Evolutionary conservation across 2,797 vertebrate genomes (phyloP).

Genomic region (Brachymystax lenok): DNA sequence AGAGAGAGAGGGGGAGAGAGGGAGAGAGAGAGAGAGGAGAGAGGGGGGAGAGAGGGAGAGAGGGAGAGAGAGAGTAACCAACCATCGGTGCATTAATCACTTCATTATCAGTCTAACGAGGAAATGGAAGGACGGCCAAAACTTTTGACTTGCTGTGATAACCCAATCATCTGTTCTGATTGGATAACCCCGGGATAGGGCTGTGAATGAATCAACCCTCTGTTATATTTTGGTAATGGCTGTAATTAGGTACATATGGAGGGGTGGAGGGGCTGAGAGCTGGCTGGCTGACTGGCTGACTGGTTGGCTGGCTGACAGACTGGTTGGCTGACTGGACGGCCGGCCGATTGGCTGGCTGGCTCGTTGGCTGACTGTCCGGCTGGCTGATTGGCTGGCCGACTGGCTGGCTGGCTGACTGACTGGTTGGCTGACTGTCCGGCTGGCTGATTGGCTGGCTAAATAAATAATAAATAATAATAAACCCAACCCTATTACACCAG

Average conservation of each 20-base stretch:
- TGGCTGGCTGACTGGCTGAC: too few relatives aligned
- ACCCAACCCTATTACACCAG: too few relatives aligned
- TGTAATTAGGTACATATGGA: constrained; percentile 54
- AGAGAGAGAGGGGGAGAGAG: too few relatives aligned
- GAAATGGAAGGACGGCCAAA: constrained; percentile 67
- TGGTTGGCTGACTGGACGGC: too few relatives aligned
- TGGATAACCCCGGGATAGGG: constrained; percentile 34
- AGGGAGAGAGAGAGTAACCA: background rate
- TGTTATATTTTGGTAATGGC: constrained; percentile 47
- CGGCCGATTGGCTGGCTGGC: fast-evolving
- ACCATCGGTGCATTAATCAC: constrained; percentile 76
- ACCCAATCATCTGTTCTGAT: constrained; percentile 54
- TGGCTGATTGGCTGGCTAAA: too few relatives aligned
- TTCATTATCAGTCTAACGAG: constrained; percentile 73
- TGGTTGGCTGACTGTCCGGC: fast-evolving
- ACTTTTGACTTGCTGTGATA: constrained; percentile 46
- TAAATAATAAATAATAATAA: too few relatives aligned
- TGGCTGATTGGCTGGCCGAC: fast-evolving
- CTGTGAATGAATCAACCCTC: constrained; percentile 32
- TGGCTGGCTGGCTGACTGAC: fast-evolving
- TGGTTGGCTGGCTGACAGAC: too few relatives aligned
- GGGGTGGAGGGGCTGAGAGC: background rate
- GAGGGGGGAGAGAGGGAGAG: background rate
- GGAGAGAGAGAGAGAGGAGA: background rate
- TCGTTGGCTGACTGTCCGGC: fast-evolving